phyloP scores from a whole-genome alignment of 2,797 vertebrate genomes.

The Gymnoscopelus microlampas region DNA sequence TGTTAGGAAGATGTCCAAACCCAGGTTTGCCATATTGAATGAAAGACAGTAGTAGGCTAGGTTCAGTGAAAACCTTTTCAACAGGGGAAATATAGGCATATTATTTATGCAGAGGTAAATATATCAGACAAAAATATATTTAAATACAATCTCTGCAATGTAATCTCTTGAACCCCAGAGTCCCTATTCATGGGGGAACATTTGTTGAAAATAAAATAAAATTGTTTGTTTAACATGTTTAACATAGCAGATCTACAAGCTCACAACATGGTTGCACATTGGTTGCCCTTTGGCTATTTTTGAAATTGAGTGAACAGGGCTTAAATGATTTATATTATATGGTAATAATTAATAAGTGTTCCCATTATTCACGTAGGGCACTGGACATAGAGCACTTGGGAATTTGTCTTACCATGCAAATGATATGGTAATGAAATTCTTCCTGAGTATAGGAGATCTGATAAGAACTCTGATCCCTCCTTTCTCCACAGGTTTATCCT shows the following conservation, averaged over 20 bases:
- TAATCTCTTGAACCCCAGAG: too few species aligned
- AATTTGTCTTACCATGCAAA: slow-evolving; percentile 78
- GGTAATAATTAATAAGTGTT: background rate
- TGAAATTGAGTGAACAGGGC: too few species aligned
- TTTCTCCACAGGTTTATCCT: slow-evolving; percentile 58
- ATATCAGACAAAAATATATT: too few species aligned
- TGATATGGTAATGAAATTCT: slow-evolving; percentile 78
- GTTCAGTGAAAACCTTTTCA: slow-evolving; percentile 83
- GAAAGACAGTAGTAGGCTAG: slow-evolving; percentile 83
- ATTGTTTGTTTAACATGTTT: too few species aligned
- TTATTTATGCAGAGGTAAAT: too few species aligned
- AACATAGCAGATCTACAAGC: too few species aligned
- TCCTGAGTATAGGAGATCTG: slow-evolving; percentile 76
- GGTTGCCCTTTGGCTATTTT: too few species aligned
- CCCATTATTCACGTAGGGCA: background rate
- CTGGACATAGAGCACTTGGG: background rate
- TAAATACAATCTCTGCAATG: background rate
- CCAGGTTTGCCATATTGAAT: slow-evolving; percentile 85
- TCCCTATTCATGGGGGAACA: too few species aligned
- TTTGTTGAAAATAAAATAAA: too few species aligned
- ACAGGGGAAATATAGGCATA: background rate
- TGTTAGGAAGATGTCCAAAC: slow-evolving; percentile 87
- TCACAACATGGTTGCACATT: too few species aligned
- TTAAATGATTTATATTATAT: too few species aligned
- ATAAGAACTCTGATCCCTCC: slow-evolving; percentile 76